Evolutionary conservation across 2,888 invertebrate species (phyloP).

Genomic region (Artemia sinica): DNA sequence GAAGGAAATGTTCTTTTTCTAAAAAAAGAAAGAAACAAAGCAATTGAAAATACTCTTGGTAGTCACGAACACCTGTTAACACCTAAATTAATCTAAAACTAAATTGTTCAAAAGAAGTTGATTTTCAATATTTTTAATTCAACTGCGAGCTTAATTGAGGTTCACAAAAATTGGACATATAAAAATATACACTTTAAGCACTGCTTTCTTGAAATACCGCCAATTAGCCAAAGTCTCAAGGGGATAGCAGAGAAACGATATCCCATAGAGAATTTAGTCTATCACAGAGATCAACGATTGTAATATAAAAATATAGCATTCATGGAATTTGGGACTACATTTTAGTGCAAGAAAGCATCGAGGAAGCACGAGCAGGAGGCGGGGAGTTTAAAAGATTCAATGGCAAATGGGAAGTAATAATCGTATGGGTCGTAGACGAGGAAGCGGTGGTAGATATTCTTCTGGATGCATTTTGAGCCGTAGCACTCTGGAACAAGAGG

Average conservation of each 20-base stretch:
- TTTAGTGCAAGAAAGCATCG: conserved; percentile 21
- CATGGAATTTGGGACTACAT: too few species aligned
- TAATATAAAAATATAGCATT: too few species aligned
- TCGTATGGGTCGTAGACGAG: conserved; percentile 27
- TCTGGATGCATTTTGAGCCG: conserved; percentile 26
- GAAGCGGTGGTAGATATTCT: conserved; percentile 27
- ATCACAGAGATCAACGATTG: conserved; percentile 4
- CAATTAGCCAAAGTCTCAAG: neutral
- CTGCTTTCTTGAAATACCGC: conserved; percentile 14
- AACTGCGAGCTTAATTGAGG: too few species aligned
- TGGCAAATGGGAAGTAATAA: conserved; percentile 27
- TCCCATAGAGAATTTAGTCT: neutral
- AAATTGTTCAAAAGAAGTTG: too few species aligned
- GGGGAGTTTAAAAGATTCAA: conserved; percentile 27
- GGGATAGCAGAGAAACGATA: neutral
- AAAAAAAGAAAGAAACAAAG: too few species aligned
- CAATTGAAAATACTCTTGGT: too few species aligned
- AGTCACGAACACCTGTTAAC: too few species aligned
- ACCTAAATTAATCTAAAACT: too few species aligned
- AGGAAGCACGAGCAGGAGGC: conserved; percentile 26
- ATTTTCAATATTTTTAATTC: too few species aligned
- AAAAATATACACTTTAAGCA: neutral
- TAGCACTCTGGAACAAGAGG: conserved; percentile 27
- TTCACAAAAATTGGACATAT: neutral
- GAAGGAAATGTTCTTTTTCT: too few species aligned